These are phyloP conservation scores for Cladorhizidae sp. DNA, from an alignment of 37 sponge, comb jelly and placozoan genomes.

Conservation along the genomic window DNA sequence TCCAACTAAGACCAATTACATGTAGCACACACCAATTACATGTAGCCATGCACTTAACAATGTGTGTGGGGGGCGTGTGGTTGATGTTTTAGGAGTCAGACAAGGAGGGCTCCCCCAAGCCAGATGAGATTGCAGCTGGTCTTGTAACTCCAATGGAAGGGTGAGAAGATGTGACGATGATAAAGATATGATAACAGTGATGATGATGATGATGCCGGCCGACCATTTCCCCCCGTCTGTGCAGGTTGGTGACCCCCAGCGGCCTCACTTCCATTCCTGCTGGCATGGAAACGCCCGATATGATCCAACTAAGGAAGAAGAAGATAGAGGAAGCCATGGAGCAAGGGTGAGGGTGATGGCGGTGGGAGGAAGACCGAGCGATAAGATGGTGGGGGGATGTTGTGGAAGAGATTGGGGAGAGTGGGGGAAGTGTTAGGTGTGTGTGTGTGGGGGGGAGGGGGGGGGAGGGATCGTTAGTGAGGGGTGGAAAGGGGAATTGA, in stretches of 20 bases:
- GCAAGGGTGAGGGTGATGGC: constrained; percentile 52
- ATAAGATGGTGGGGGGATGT: not conserved
- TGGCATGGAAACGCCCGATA: constrained; percentile 97
- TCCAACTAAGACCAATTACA: too few species aligned
- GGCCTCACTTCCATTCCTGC: constrained; percentile 96
- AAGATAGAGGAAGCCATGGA: constrained; percentile 93
- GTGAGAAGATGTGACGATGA: constrained; percentile 25
- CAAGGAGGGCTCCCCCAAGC: constrained; percentile 53
- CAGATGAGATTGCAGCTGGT: constrained; percentile 80
- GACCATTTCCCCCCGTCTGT: not conserved
- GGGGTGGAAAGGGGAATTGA: constrained; percentile 23
- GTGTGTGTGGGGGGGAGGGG: not conserved
- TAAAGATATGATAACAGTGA: not conserved
- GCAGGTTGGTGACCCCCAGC: constrained; percentile 93
- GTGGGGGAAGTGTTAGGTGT: constrained; percentile 21
- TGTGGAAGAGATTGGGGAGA: not conserved
- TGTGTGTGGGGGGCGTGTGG: constrained; percentile 9
- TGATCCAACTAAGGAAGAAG: constrained; percentile 96
- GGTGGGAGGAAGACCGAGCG: too few species aligned
- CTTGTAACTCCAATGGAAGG: constrained; percentile 87
- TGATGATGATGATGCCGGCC: not conserved
- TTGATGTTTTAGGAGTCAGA: constrained; percentile 30
- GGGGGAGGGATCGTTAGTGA: constrained; percentile 21
- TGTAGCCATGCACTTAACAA: too few species aligned
- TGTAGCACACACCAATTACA: too few species aligned